Conservation (phyloP, 2,797 vertebrate species). For the Lepus oiostolus region DNA sequence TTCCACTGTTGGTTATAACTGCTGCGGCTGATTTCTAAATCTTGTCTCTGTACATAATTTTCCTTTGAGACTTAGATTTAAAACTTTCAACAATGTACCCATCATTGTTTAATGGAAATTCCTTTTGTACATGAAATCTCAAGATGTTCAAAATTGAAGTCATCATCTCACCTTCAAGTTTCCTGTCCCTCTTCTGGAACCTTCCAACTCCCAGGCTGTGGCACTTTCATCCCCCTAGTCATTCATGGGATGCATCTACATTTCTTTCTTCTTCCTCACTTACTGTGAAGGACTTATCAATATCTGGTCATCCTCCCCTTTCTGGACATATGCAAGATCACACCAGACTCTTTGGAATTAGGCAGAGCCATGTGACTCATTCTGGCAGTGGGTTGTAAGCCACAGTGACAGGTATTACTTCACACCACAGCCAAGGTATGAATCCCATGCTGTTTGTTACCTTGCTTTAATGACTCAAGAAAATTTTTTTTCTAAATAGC, state of each 20-base stretch:
- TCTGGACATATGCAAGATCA: neutral
- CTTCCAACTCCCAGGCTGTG: neutral
- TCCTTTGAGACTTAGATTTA: conserved; percentile 38
- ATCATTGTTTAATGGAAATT: neutral
- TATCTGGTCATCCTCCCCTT: neutral
- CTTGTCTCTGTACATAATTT: neutral
- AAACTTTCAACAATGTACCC: neutral
- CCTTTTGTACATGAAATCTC: neutral
- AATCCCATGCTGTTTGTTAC: neutral
- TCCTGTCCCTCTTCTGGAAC: neutral
- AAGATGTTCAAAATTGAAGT: conserved; percentile 11
- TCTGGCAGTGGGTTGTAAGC: neutral
- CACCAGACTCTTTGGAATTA: neutral
- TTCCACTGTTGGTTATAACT: conserved; percentile 24
- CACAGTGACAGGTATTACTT: neutral
- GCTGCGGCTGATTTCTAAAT: neutral
- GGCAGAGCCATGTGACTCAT: neutral
- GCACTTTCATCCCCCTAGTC: neutral
- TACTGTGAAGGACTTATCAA: neutral
- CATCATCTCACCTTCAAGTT: neutral
- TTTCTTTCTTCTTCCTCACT: neutral
- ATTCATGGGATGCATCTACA: neutral
- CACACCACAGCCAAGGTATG: neutral
- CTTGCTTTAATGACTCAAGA: neutral
- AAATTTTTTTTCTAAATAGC: neutral